Percentiles rank a stretch among this genome's conserved stretches.
Evolutionary conservation across 2,113 vertebrate species (phyloP).

Genomic region (Melanerpes aurifrons): DNA sequence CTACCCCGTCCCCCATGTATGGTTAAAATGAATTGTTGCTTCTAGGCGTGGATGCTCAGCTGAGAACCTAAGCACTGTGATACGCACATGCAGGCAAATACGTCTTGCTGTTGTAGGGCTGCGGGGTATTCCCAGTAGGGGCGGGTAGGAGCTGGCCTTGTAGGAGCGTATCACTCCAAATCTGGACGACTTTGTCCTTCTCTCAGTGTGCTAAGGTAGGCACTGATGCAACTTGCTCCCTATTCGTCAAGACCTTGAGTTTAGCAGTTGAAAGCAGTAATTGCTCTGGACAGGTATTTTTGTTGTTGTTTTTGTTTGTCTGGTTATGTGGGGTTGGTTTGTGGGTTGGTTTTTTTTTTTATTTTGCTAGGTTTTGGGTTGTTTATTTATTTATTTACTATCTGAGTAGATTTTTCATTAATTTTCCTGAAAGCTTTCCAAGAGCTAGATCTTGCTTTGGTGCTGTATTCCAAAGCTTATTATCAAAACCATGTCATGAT

Average conservation of each 20-base stretch:
- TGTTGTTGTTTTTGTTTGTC: background rate
- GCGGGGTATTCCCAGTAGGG: background rate
- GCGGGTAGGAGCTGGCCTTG: background rate
- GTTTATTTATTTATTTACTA: background rate
- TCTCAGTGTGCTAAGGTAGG: background rate
- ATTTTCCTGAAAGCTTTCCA: background rate
- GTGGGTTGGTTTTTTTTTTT: too few relatives aligned
- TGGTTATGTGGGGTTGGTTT: too few relatives aligned
- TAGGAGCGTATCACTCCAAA: accelerated
- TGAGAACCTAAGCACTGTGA: accelerated
- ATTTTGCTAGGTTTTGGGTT: too few relatives aligned
- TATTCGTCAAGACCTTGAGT: background rate
- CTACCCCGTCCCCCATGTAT: background rate
- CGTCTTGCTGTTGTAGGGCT: background rate
- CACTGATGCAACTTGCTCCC: background rate
- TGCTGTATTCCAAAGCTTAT: background rate
- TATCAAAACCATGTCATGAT: background rate
- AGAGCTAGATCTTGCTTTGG: background rate
- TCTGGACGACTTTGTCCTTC: background rate
- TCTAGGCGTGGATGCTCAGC: background rate
- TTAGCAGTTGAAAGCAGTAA: background rate
- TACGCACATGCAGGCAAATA: accelerated
- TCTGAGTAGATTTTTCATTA: background rate
- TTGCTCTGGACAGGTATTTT: background rate
- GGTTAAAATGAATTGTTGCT: background rate